Evolutionary conservation across 2,888 invertebrate genomes (phyloP), one percentile per base, ranked within the genome.

Genomic region (Ptilodon capucinus): DNA sequence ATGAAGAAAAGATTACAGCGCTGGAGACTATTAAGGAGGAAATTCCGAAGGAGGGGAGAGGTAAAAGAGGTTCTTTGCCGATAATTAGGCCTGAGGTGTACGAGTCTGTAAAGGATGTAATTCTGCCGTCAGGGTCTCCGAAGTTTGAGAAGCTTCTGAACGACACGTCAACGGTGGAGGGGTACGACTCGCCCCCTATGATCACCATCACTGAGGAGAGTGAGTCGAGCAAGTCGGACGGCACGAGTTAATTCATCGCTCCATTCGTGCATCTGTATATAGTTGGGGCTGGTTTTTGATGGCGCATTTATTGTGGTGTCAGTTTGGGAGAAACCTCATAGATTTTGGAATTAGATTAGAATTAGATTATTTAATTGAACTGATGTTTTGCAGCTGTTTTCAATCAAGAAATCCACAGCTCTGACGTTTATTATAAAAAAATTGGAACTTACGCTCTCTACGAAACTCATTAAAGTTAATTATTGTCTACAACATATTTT

Each of bases 141-240:
- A 93, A 92, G 64, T 93, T 93, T 67, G 93, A 93, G 69, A 90
- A 92, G 56, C 73, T 93, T 16, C 84, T 81, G 51, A 92, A 93
- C 68, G 93, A 93, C 41, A 81, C 84, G 30, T 92, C 92, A 34
- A 79, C 85, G 7, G 77, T 74, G 40, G 87, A 85, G 19, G 64
- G 66, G 25, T 86, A 79, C 32, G 80, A 82, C 44, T 73, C 81
- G 9, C 84, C 85, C 1, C 91, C 91, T 0, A 82, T 91, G 85
- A 91, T 91, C 44, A 91, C 91, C 0, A 91, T 91, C 38, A 91
- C 91, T 1, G 91, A 91, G 59, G 91, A 91, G 48, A 80, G 75
- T 51, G 91, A 91, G 52, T 77, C 84, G 38, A 81, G 77, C 40
- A 89, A 84, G 68, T 79, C 84, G 50, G 89, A 89, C 43, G 74